A percentile compares a stretch with the other conserved stretches of the same genome.
These are phyloP conservation scores for Sarcophaga variegata DNA, from an alignment of 2,888 invertebrate genomes.

Conservation along the genomic window DNA sequence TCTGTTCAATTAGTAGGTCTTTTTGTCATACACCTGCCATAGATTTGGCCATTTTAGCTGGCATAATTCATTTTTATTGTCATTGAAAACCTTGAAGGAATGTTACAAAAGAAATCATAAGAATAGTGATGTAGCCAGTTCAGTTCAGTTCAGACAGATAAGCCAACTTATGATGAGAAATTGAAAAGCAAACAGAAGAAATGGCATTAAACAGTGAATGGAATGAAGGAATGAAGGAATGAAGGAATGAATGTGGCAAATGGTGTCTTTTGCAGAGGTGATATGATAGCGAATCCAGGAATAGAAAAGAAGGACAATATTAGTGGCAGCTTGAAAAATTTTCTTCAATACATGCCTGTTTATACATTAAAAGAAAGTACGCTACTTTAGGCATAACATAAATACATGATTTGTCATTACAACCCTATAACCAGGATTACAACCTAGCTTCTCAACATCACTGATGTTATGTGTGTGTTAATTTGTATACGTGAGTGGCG, in stretches of 20 bases:
- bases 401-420: too few species aligned
- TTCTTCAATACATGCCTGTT: neutral
- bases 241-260: neutral
- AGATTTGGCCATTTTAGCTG: conserved; percentile 22
- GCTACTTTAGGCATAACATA: neutral
- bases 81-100: conserved; percentile 43
- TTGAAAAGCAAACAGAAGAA: neutral
- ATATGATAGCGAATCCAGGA: conserved; percentile 26
- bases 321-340: neutral
- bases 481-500: too few species aligned
- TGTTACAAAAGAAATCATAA: conserved; percentile 8
- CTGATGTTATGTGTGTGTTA: too few species aligned
- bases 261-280: conserved; percentile 50
- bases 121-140: neutral
- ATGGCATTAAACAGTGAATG: neutral
- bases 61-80: conserved; percentile 55
- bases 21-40: conserved; percentile 20
- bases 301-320: neutral
- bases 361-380: neutral
- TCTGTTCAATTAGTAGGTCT: neutral
- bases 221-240: neutral
- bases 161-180: neutral
- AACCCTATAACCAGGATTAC: too few species aligned
- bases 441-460: too few species aligned
- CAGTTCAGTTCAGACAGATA: too few species aligned